Base-by-base conservation (phyloP, 2,113 vertebrate genomes). In the Gavialis gangeticus region DNA sequence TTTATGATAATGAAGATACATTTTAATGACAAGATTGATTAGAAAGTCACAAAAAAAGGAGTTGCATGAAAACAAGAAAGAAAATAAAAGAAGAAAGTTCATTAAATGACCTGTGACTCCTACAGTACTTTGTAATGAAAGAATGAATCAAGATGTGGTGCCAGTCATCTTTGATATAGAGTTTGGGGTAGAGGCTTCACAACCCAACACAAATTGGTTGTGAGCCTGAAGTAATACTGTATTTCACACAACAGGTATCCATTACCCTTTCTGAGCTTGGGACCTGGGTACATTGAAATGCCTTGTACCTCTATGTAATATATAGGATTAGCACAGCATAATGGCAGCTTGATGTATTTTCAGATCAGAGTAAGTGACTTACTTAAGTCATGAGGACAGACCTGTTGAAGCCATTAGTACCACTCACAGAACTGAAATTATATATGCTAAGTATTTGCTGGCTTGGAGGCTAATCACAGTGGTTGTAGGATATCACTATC, bases 41-140 rank as follows among this genome's bases (percentile, higher is more conserved):
- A 86, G 46, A 60, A 81, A 7, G 34, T 75, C 82, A 64, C 30
- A 58, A 62, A 85, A 24, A 80, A 78, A 15, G 66, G 37, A 81
- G 1, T 46, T 46, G 46, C 46, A 8, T 46, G 6, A 9, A 37
- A 80, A 7, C 0, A 0, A 79, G 24, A 6, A 4, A 71, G 19
- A 71, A 80, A 54, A 37, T 66, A 19, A 19, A 34, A 34, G 30
- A 77, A 5, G 3, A 15, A 15, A 3, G 8, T 5, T 76, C 25
- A 73, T 19, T 18, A 67, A 34, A 4, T 19, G n/a, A 67, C n/a
- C 66, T 67, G n/a, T 19, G 17, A 67, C 30, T 34, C 64, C 28
- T 67, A n/a, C 24, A n/a, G n/a, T 66, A 66, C 14, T 9, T 66
- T 66, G 28, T 66, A 66, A 66, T 15, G 18, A 64, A 27, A 9